Percentiles rank a stretch among this genome's conserved stretches.
Conservation (phyloP, 2,888 invertebrate genomes). For the Stenodema calcarata region DNA sequence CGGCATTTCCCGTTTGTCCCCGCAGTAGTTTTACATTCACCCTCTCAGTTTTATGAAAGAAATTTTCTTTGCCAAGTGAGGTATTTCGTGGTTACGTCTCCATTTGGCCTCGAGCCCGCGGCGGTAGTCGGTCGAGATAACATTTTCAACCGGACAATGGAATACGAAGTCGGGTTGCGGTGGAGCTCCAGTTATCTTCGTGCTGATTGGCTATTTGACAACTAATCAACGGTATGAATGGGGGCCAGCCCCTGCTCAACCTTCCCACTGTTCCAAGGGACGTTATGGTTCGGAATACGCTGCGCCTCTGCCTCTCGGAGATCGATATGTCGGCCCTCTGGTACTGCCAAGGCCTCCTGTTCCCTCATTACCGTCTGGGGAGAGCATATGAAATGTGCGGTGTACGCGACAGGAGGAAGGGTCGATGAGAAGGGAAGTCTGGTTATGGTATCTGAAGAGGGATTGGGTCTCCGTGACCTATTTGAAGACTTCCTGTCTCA, state of each 20-base stretch:
- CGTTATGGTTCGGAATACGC: not conserved
- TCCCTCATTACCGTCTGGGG: not conserved
- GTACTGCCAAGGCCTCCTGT: not conserved
- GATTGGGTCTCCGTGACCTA: not conserved
- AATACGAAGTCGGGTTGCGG: not conserved
- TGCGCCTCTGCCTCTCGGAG: not conserved
- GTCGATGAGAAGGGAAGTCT: not conserved
- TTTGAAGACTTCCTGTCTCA: not conserved
- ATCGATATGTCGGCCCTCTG: not conserved
- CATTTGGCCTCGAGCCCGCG: not conserved
- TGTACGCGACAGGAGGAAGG: no score
- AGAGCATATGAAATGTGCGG: not conserved
- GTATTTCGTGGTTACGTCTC: not conserved
- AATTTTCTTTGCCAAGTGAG: not conserved
- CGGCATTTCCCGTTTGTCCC: no score
- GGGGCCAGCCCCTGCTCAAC: not conserved
- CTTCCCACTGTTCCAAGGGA: not conserved
- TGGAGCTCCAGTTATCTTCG: not conserved
- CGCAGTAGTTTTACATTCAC: not conserved
- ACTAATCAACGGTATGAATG: not conserved
- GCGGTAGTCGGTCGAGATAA: not conserved
- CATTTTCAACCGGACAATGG: not conserved
- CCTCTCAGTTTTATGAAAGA: not conserved
- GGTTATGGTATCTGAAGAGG: not conserved
- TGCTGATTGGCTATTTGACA: slow-evolving; percentile 2